Evolutionary conservation across 2,113 vertebrate genomes (phyloP), one percentile per base, ranked within the genome.

Genomic region (Talpa occidentalis): DNA sequence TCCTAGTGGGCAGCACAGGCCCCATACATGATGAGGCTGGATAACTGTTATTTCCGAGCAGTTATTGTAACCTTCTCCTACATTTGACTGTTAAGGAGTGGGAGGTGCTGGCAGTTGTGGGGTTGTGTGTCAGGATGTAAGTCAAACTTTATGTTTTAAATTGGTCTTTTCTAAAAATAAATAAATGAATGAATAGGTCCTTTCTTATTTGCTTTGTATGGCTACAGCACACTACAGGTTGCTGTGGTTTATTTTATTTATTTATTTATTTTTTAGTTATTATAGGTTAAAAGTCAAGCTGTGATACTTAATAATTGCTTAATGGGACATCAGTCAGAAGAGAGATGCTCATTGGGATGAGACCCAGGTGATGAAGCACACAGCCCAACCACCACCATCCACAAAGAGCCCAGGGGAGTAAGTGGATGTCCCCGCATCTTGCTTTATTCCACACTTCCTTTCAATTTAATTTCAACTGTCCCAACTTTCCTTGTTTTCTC

Each of bases 351-450:
- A 14, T 0, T 16, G 49, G 8, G 21, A 1, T 56, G 62, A 62
- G 47, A 21, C 24, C 10, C 2, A 1, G 12, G 52, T 19, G 15
- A 72, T 42, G 40, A 35, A 66, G 70, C 17, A 4, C 40, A 40
- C 10, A 14, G 9, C 16, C n/a, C 10, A 14, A 35, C 22, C 35
- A 54, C 49, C n/a, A 5, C 81, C 54, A 32, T 10, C 78, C 24
- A 9, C 21, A 0, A 3, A 30, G 54, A 35, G 8, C 37, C 59
- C 2, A 2, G 14, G 66, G 44, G 24, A 44, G 26, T 0, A 1
- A 21, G 15, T 2, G 3, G 66, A 35, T 10, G 5, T 54, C 30
- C 59, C 1, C 1, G 5, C 11, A 1, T 35, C 77, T 73, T 3
- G 11, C 10, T 4, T 47, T 44, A 60, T 40, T n/a, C 30, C 10